Evolutionary conservation across 2,888 invertebrate genomes (phyloP).

Genomic region (Mamestra brassicae): DNA sequence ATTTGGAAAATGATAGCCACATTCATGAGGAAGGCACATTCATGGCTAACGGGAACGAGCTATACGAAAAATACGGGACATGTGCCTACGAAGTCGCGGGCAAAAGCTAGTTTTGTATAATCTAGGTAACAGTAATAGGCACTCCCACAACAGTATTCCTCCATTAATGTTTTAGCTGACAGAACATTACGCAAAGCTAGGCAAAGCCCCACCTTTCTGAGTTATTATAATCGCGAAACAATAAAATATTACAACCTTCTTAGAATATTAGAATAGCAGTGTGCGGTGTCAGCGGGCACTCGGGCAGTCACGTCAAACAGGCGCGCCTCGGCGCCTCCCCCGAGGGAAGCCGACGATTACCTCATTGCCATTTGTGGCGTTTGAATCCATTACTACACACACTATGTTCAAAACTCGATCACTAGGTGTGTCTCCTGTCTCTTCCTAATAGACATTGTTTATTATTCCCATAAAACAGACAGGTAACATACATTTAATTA

Average conservation of each 20-base stretch:
- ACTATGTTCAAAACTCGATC: conserved; percentile 65
- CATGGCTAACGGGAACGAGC: too few species aligned
- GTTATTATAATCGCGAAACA: conserved; percentile 46
- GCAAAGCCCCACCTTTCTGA: conserved; percentile 44
- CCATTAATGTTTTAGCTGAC: not conserved
- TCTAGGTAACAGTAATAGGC: not conserved
- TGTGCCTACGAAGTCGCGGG: too few species aligned
- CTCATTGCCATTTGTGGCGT: conserved; percentile 78
- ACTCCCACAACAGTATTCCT: not conserved
- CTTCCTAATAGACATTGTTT: conserved; percentile 45
- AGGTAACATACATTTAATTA: conserved; percentile 5
- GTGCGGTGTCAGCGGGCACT: conserved; percentile 44
- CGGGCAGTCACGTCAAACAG: conserved; percentile 62
- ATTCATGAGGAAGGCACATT: too few species aligned
- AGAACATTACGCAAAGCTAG: conserved; percentile 21
- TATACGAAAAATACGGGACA: too few species aligned
- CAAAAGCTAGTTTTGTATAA: too few species aligned
- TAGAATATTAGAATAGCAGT: conserved; percentile 63
- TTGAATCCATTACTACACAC: conserved; percentile 69
- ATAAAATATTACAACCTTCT: conserved; percentile 64
- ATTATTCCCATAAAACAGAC: conserved; percentile 13
- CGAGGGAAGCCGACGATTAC: conserved; percentile 83
- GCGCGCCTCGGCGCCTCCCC: conserved; percentile 71
- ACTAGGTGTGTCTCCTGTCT: conserved; percentile 59
- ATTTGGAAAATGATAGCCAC: too few species aligned